A percentile compares a stretch with the other conserved stretches of the same genome.
Evolutionary conservation across 2,888 invertebrate species (phyloP).

Genomic region (Calameuta filiformis): DNA sequence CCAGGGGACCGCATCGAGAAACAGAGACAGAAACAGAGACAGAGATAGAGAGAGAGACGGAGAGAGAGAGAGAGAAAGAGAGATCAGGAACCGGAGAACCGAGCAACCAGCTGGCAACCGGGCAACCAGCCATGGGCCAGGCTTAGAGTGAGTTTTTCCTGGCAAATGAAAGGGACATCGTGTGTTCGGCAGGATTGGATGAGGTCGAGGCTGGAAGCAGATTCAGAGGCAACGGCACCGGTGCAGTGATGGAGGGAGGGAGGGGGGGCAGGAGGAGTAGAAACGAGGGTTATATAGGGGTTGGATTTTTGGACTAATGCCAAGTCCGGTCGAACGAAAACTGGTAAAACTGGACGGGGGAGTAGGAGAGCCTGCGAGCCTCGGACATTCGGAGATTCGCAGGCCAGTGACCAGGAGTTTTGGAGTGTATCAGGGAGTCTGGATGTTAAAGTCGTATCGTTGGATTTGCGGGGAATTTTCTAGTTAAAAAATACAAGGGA

Average conservation of each 20-base stretch:
- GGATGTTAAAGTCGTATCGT: conserved; percentile 19
- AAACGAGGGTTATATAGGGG: not conserved
- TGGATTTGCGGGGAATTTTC: conserved; percentile 34
- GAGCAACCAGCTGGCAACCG: not conserved
- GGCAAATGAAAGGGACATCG: conserved; percentile 25
- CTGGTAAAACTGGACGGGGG: conserved; percentile 5
- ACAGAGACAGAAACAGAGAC: too few relatives aligned
- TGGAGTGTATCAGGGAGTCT: conserved; percentile 22
- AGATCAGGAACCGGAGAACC: not conserved
- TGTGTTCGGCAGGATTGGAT: not conserved
- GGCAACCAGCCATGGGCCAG: not conserved
- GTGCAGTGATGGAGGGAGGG: not conserved
- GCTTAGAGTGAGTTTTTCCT: conserved; percentile 24
- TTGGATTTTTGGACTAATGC: conserved; percentile 33
- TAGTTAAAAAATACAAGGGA: conserved; percentile 31
- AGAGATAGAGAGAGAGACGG: too few relatives aligned
- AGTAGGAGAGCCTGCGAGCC: not conserved
- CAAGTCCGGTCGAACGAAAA: conserved; percentile 28
- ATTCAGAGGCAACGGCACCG: not conserved
- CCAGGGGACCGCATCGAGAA: not conserved
- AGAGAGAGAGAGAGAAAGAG: too few relatives aligned
- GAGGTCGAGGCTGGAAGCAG: not conserved
- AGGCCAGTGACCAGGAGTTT: conserved; percentile 17
- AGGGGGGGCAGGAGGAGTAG: not conserved
- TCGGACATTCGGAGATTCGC: not conserved